phyloP scores from a whole-genome alignment of 1,140 invertebrate species.

The Pogonognathellus flavescens region DNA sequence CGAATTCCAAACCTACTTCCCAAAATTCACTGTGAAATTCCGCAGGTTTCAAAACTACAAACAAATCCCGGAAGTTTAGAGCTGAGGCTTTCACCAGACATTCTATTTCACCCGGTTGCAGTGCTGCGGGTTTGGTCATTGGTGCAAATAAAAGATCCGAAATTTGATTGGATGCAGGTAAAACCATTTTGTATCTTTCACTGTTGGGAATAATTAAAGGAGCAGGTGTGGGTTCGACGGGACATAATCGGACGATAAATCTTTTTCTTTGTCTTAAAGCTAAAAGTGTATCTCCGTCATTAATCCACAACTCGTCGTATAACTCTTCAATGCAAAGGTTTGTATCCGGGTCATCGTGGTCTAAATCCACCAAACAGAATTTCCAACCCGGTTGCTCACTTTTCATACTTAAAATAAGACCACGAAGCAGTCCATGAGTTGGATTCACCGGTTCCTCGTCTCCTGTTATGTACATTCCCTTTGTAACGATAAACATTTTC shows the following conservation, averaged over 20 bases:
- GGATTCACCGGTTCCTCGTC: constrained; percentile 41
- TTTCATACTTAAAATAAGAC: constrained; percentile 37
- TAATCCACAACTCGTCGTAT: constrained; percentile 52
- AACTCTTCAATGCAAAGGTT: constrained; percentile 15
- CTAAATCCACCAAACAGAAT: constrained; percentile 41
- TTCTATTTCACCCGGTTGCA: constrained; percentile 29
- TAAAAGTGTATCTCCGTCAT: constrained; percentile 24
- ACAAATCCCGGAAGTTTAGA: constrained; percentile 54
- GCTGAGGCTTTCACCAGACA: constrained; percentile 30
- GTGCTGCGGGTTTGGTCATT: background rate
- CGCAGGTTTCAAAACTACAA: constrained; percentile 37
- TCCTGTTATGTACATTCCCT: constrained; percentile 49
- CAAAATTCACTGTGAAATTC: constrained; percentile 19
- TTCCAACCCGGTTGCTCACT: constrained; percentile 53
- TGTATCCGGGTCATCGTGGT: constrained; percentile 15
- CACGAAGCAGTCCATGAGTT: background rate
- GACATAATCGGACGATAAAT: constrained; percentile 18
- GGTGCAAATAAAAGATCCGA: constrained; percentile 52
- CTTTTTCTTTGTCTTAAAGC: constrained; percentile 14
- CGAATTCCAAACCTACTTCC: constrained; percentile 43
- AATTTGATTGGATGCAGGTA: constrained; percentile 51
- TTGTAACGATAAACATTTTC: constrained; percentile 53
- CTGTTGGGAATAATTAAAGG: constrained; percentile 47
- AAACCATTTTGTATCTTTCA: constrained; percentile 39
- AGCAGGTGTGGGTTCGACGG: background rate